Conservation (phyloP, 2,888 invertebrate species). For the Xestia ashworthii region DNA sequence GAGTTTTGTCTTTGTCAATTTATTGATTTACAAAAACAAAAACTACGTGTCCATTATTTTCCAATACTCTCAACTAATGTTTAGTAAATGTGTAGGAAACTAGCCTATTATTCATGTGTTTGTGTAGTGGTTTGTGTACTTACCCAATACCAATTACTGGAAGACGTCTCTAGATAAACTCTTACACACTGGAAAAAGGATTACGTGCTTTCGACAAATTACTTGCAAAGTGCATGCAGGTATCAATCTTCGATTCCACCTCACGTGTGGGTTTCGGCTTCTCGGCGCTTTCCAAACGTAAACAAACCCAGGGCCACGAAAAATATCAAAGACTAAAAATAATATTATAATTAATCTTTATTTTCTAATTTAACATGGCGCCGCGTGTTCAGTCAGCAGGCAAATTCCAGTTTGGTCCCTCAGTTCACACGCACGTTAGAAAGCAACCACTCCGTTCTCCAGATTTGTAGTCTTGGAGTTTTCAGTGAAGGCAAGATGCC, state of each 20-base stretch:
- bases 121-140: background rate
- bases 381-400: background rate
- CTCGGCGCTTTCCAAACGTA: background rate
- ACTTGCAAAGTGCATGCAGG: background rate
- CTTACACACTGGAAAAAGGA: conserved; percentile 3
- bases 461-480: background rate
- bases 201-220: background rate
- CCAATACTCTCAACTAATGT: too few species aligned
- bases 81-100: too few species aligned
- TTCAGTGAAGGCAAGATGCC: background rate
- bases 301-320: background rate
- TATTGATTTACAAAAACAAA: too few species aligned
- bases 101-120: background rate
- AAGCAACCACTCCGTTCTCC: background rate
- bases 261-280: background rate
- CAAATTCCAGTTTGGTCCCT: too few species aligned
- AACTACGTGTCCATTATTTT: too few species aligned
- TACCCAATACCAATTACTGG: background rate
- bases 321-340: background rate
- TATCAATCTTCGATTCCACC: background rate
- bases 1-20: too few species aligned
- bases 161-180: background rate
- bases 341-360: too few species aligned
- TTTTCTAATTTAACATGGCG: background rate
- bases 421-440: too few species aligned